Conservation (phyloP, 2,888 invertebrate genomes). For the Bruchidius siliquastri region DNA sequence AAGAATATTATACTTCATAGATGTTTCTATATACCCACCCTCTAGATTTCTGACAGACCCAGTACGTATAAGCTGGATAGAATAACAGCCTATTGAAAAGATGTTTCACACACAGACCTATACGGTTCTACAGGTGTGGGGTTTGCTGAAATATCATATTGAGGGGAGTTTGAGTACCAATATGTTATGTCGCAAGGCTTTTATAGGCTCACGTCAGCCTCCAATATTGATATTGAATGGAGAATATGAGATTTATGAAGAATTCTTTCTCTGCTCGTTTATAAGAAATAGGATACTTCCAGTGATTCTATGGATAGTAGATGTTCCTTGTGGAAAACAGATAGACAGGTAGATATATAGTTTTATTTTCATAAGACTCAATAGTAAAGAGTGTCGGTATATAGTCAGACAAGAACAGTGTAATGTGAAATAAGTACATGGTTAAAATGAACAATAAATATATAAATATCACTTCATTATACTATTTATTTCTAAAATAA, state of each 20-base stretch:
- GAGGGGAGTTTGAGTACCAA: conserved; percentile 41
- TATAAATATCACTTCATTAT: too few species aligned
- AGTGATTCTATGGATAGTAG: not conserved
- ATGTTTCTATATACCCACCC: not conserved
- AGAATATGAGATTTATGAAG: conserved; percentile 35
- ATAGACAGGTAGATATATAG: not conserved
- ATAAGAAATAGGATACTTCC: not conserved
- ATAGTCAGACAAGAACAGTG: too few species aligned
- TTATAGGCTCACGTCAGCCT: conserved; percentile 42
- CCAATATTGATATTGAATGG: conserved; percentile 40
- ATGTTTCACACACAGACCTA: conserved; percentile 27
- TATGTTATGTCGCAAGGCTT: conserved; percentile 40
- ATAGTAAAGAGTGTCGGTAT: too few species aligned
- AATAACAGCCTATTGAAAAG: conserved; percentile 12
- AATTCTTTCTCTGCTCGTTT: conserved; percentile 12
- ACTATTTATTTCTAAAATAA: too few species aligned
- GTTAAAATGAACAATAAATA: too few species aligned
- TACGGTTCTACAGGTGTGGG: conserved; percentile 44
- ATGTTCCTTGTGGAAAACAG: not conserved
- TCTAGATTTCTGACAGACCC: not conserved
- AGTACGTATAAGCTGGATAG: not conserved
- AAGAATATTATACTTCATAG: too few species aligned
- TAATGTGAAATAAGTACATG: too few species aligned
- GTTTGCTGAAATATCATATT: conserved; percentile 45
- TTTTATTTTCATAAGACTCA: too few species aligned